These are phyloP conservation scores for Aricia artaxerxes DNA, from an alignment of 2,888 invertebrate species.

Conservation along the genomic window DNA sequence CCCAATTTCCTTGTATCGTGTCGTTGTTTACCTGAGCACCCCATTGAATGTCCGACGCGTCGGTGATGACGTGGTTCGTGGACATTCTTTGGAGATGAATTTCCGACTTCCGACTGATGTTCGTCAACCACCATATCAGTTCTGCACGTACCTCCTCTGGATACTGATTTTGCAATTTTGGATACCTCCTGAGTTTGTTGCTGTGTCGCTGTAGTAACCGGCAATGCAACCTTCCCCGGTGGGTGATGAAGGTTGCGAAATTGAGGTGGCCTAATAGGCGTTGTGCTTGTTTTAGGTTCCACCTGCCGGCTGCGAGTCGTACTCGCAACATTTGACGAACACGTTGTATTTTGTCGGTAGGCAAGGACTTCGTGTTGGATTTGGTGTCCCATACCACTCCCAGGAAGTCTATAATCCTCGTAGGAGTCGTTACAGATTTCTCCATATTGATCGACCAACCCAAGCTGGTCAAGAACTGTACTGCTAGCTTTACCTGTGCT, in stretches of 20 bases:
- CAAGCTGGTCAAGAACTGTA: slow-evolving; percentile 23
- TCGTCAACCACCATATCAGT: background rate
- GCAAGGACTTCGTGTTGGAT: slow-evolving; percentile 34
- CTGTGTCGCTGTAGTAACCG: slow-evolving; percentile 35
- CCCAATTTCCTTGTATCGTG: background rate
- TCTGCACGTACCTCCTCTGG: background rate
- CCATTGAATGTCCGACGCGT: slow-evolving; percentile 3
- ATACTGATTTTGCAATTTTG: background rate
- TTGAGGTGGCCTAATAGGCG: background rate
- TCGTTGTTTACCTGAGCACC: background rate
- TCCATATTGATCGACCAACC: slow-evolving; percentile 35
- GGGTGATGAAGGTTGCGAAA: slow-evolving; percentile 35
- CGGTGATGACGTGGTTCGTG: background rate
- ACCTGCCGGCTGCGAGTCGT: background rate
- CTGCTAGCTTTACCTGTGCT: slow-evolving; percentile 4
- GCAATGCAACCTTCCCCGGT: slow-evolving; percentile 39
- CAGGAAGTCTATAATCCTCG: background rate
- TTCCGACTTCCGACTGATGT: background rate
- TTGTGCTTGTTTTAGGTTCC: background rate
- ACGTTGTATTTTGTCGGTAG: slow-evolving; percentile 31
- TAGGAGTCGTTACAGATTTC: slow-evolving; percentile 34
- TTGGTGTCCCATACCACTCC: background rate
- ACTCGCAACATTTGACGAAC: background rate
- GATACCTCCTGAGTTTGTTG: slow-evolving; percentile 21
- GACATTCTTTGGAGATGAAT: background rate